Conservation (phyloP, 2,888 invertebrate species). For the Ophion slaviceki region DNA sequence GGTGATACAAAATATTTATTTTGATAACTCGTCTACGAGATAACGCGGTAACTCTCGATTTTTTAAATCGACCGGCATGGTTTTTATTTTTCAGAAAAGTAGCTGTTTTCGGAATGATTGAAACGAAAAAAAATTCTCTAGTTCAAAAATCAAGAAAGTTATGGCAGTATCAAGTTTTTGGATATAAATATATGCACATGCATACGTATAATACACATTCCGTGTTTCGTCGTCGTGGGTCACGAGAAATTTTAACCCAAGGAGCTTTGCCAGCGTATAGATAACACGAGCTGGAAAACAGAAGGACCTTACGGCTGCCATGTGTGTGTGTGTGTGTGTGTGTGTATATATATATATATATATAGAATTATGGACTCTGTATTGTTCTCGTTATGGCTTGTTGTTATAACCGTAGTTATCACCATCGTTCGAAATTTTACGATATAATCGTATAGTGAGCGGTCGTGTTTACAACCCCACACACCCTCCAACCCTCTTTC, state of each 20-base stretch:
- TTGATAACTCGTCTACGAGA: too few relatives aligned
- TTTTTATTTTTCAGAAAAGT: too few relatives aligned
- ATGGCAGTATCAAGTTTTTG: too few relatives aligned
- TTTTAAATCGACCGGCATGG: too few relatives aligned
- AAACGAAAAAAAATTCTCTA: too few relatives aligned
- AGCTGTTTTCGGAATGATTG: too few relatives aligned
- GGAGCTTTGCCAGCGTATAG: conserved; percentile 47
- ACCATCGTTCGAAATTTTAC: conserved; percentile 73
- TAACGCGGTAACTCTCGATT: too few relatives aligned
- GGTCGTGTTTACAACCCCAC: conserved; percentile 19
- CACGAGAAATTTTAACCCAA: conserved; percentile 57
- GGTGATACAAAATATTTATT: too few relatives aligned
- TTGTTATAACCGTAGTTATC: conserved; percentile 75
- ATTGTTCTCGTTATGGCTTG: conserved; percentile 71
- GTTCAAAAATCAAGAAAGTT: too few relatives aligned
- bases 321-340: too few relatives aligned
- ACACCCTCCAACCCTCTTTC: conserved; percentile 12
- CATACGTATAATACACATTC: too few relatives aligned
- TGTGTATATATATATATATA: conserved; percentile 1
- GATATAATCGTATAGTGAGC: conserved; percentile 70
- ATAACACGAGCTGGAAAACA: not conserved
- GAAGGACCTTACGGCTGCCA: not conserved
- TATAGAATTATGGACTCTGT: conserved; percentile 21
- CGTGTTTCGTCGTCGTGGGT: conserved; percentile 42
- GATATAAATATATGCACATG: too few relatives aligned